These are phyloP conservation scores for Mastigias papua DNA, from an alignment of 30 jellyfish, hydroid and myxozoan genomes.

Conservation along the genomic window DNA sequence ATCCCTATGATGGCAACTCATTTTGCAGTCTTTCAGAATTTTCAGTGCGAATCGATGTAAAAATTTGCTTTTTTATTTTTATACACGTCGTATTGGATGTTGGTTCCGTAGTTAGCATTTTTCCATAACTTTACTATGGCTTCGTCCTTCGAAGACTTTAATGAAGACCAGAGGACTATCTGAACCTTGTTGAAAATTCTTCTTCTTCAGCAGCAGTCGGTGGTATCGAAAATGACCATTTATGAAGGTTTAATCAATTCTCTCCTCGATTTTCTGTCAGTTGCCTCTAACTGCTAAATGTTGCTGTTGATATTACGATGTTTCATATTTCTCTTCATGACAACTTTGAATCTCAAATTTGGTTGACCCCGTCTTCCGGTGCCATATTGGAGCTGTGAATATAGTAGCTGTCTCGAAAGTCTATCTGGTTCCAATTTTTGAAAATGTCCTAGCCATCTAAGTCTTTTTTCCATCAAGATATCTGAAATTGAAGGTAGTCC, in stretches of 20 bases:
- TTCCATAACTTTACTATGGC: too few relatives aligned
- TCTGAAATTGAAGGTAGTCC: conserved; percentile 1
- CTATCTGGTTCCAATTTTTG: conserved; percentile 45
- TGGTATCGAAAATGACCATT: conserved; percentile 2
- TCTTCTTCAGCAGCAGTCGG: conserved; percentile 5
- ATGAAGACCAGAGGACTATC: too few relatives aligned
- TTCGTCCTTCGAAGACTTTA: too few relatives aligned
- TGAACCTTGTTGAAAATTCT: too few relatives aligned
- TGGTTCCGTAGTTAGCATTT: too few relatives aligned
- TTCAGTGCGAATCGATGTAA: too few relatives aligned
- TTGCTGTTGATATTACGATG: conserved; percentile 27
- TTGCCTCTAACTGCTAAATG: conserved; percentile 28
- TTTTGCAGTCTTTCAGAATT: too few relatives aligned
- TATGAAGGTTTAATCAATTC: not conserved
- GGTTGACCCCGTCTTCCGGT: conserved; percentile 22
- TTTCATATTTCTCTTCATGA: conserved; percentile 28
- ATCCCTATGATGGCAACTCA: too few relatives aligned
- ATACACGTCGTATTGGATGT: too few relatives aligned
- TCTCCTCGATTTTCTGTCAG: not conserved
- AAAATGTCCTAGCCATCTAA: conserved; percentile 39
- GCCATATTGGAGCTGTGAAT: conserved; percentile 24
- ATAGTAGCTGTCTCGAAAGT: not conserved
- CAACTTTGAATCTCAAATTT: conserved; percentile 29
- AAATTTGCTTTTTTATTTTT: too few relatives aligned
- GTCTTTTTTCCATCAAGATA: conserved; percentile 5